Base-by-base conservation (phyloP, 2,888 invertebrate genomes). In the Eremobia ochroleuca region DNA sequence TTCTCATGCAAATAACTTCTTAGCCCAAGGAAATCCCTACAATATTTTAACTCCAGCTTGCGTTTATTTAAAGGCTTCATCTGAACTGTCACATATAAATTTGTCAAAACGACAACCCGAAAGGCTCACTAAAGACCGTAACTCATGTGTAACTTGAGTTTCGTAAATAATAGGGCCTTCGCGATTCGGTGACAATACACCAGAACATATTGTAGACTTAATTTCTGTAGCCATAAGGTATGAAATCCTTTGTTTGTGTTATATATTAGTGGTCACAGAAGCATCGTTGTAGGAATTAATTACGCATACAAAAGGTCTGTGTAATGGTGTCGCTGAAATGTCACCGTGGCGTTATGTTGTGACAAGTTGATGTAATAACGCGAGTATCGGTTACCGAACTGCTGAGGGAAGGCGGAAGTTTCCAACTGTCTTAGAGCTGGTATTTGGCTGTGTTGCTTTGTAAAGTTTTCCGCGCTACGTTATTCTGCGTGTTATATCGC, bases 251-350 rank as follows among this genome's bases (percentile, higher is more conserved):
- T 87, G 79, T 77, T 3, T 13, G 40, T 58, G 70, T 25, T 40
- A 59, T 77, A 79, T 81, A 85, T 87, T 90, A 91, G 90, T 90
- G 90, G 88, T 89, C 88, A 90, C 87, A 88, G 87, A 79, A 87
- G 90, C 89, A 88, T 90, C 86, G 85, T 86, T 91, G 92, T 92
- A 90, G 90, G 90, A 93, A 93, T 94, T 94, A 94, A 94, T 94
- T 94, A 94, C 91, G 92, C 92, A 92, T 91, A 93, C 92, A 90
- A 93, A 92, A 92, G 92, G 92, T 89, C 87, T 76, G 79, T 65
- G 86, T 88, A 89, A 92, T 91, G 88, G 90, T 85, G 91, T 87
- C 88, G 86, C 87, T 71, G 89, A 91, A 91, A 91, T 91, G 92
- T 92, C 92, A 91, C 76, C 81, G 86, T 75, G 69, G 83, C 70